Base-by-base conservation (phyloP, 1,140 invertebrate species). In the Alviniconcha marisindica region DNA sequence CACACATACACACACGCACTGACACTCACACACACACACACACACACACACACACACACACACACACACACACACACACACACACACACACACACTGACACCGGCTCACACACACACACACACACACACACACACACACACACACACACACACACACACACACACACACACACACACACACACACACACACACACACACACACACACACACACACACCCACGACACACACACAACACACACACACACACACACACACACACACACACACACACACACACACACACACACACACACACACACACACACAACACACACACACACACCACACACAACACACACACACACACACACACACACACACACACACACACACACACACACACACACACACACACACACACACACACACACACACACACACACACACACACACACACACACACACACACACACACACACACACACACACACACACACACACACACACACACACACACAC, bases 351-450 rank as follows among this genome's bases (percentile, higher is more conserved):
- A 63, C 60, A 63, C 60, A 63, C 60, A 63, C 28, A 24, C 38
- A 44, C 5, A 42, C 71, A 24, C 10, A 74, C 40, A 44, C 40
- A 74, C 21, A 74, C 40, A 74, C 42, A 10, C 15, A 12, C 38
- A n/a, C 71, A 18, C 66, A 18, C 66, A 18, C 66, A 71, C 66
- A 38, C 66, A 74, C 38, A 44, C 71, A 74, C 71, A 74, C 71
- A 44, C 40, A 74, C 71, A 74, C 40, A 74, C 71, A 74, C 71
- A 74, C 71, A 74, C 71, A 74, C 71, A 74, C 71, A 74, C 71
- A 74, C 71, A 74, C 40, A 74, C 71, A 74, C 71, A 74, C 71
- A 74, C 71, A 74, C 71, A 74, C 71, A 74, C 38, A 21, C 71
- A 42, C 40, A 18, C 21, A 48, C 71, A 74, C 71, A 74, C 71